phyloP scores from a whole-genome alignment of 2,113 vertebrate species.

The Nematolebias whitei region DNA sequence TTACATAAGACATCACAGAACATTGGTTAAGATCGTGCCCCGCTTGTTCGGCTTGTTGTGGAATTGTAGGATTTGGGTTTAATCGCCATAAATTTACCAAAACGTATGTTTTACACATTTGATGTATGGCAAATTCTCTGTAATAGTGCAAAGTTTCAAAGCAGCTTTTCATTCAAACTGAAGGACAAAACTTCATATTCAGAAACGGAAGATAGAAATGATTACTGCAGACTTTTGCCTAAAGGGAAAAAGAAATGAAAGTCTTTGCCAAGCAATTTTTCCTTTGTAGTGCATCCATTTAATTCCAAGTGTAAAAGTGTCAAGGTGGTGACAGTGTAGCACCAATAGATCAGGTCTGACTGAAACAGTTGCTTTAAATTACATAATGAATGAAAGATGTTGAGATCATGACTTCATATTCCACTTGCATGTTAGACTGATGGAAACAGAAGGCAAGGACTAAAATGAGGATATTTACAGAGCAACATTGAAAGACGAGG shows the following conservation, averaged over 20 bases:
- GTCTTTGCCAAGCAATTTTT: slow-evolving; percentile 25
- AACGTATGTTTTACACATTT: not conserved
- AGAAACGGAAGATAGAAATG: not conserved
- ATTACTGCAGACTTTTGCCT: slow-evolving; percentile 1
- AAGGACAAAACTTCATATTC: not conserved
- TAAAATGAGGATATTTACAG: not conserved
- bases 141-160: too few relatives aligned
- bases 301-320: slow-evolving; percentile 26
- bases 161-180: too few relatives aligned
- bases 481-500: too few relatives aligned
- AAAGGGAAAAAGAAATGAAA: not conserved
- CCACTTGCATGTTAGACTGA: slow-evolving; percentile 24
- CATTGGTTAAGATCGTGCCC: not conserved
- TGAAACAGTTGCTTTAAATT: slow-evolving; percentile 59
- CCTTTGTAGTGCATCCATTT: slow-evolving; percentile 25
- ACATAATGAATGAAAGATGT: slow-evolving; percentile 59
- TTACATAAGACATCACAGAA: not conserved
- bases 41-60: not conserved
- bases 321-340: slow-evolving; percentile 46
- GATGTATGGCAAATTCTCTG: not conserved
- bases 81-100: not conserved
- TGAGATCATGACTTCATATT: slow-evolving; percentile 59
- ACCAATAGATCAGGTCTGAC: slow-evolving; percentile 53
- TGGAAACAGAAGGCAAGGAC: not conserved
- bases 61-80: not conserved